A percentile compares a stretch with the other conserved stretches of the same genome.
phyloP scores from a whole-genome alignment of 2,888 invertebrate species.

The Drosophila eohydei region DNA sequence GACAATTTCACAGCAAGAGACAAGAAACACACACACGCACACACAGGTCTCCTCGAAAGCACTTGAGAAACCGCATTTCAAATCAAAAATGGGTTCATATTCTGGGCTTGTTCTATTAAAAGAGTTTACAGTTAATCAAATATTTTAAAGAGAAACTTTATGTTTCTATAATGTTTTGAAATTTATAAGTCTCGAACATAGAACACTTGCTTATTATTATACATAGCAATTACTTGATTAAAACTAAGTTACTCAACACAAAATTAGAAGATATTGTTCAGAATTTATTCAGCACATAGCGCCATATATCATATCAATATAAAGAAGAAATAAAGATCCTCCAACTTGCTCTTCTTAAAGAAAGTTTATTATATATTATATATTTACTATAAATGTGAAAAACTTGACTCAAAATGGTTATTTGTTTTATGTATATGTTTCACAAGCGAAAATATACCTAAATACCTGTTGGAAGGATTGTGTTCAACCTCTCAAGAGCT shows the following conservation, averaged over 20 bases:
- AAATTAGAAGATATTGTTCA: not conserved
- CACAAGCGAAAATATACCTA: not conserved
- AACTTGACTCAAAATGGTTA: too few relatives aligned
- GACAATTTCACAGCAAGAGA: conserved; percentile 33
- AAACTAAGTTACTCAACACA: not conserved
- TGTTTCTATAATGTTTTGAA: not conserved
- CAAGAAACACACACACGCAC: conserved; percentile 3
- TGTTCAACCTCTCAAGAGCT: conserved; percentile 1
- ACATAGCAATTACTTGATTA: not conserved
- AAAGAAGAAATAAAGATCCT: not conserved
- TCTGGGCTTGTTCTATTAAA: not conserved
- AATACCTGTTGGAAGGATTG: not conserved
- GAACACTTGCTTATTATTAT: not conserved
- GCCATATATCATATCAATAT: not conserved
- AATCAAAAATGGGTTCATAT: conserved; percentile 4
- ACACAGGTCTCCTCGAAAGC: conserved; percentile 2
- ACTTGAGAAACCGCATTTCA: conserved; percentile 15
- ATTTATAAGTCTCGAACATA: not conserved
- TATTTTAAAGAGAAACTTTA: not conserved
- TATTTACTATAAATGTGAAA: too few relatives aligned
- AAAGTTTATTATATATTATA: not conserved
- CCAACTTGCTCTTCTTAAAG: not conserved
- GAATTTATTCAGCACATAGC: not conserved
- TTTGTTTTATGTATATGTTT: too few relatives aligned
- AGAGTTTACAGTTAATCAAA: conserved; percentile 1